phyloP scores from a whole-genome alignment of 1,140 invertebrate species.

The Pristionchus pacificus region DNA sequence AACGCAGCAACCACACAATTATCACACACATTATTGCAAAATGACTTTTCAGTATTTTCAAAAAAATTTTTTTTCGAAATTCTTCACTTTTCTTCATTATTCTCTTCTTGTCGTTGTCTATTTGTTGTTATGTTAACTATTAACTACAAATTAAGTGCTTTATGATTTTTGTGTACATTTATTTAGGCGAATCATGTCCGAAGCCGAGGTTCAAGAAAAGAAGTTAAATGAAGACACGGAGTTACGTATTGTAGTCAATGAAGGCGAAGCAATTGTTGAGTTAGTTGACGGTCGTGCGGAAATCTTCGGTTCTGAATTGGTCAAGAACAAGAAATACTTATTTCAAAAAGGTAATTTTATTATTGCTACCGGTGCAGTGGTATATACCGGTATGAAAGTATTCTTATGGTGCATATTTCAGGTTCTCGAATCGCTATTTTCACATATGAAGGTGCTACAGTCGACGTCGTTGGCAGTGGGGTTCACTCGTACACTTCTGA shows the following conservation, averaged over 20 bases:
- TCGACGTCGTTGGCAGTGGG: slow-evolving; percentile 66
- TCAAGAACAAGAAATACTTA: slow-evolving; percentile 84
- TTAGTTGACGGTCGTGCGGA: slow-evolving; percentile 74
- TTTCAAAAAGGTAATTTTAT: slow-evolving; percentile 66
- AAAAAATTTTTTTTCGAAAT: too few species aligned
- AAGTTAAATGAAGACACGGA: slow-evolving; percentile 35
- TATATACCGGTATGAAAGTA: slow-evolving; percentile 1
- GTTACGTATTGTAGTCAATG: slow-evolving; percentile 31
- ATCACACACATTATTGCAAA: too few species aligned
- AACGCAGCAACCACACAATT: too few species aligned
- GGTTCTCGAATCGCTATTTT: slow-evolving; percentile 92
- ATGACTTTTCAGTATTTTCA: too few species aligned
- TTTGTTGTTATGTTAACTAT: neutral
- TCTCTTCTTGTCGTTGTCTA: too few species aligned
- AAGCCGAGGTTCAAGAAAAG: slow-evolving; percentile 29
- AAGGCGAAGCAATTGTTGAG: slow-evolving; percentile 47
- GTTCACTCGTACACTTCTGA: slow-evolving; percentile 50
- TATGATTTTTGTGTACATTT: neutral
- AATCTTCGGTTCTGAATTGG: slow-evolving; percentile 92
- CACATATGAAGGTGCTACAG: slow-evolving; percentile 86
- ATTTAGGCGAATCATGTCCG: slow-evolving; percentile 7
- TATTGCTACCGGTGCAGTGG: slow-evolving; percentile 11
- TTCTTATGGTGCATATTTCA: slow-evolving; percentile 12
- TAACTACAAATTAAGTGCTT: neutral
- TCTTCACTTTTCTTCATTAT: too few species aligned